phyloP scores from a whole-genome alignment of 2,888 invertebrate genomes.

The Spodoptera picta region DNA sequence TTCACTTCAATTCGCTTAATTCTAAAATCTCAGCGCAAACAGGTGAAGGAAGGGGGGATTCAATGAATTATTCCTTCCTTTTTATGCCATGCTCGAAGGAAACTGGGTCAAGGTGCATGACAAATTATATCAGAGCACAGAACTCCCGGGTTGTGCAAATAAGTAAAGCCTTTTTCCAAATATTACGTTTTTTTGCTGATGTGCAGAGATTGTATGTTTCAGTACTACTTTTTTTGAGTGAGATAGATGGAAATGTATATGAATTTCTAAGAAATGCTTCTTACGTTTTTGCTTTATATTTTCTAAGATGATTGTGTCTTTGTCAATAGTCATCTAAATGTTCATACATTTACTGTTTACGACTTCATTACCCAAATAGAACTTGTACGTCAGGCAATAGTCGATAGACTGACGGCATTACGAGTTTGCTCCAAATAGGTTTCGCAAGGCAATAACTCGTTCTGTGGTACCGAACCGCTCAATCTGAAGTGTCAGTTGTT shows the following conservation, averaged over 20 bases:
- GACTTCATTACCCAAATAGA: slow-evolving; percentile 13
- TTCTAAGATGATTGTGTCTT: neutral
- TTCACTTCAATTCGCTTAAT: slow-evolving; percentile 52
- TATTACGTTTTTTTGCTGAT: slow-evolving; percentile 66
- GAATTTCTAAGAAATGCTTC: slow-evolving; percentile 38
- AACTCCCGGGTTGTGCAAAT: slow-evolving; percentile 70
- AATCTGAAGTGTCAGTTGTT: slow-evolving; percentile 31
- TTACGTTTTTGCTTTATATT: slow-evolving; percentile 6
- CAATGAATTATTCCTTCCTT: slow-evolving; percentile 65
- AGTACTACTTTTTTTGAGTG: slow-evolving; percentile 47
- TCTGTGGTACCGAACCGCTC: slow-evolving; percentile 28
- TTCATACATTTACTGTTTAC: slow-evolving; percentile 1
- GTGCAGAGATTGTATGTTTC: slow-evolving; percentile 56
- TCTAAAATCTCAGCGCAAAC: slow-evolving; percentile 63
- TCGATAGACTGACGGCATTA: slow-evolving; percentile 23
- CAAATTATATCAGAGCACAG: slow-evolving; percentile 73
- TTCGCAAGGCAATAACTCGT: slow-evolving; percentile 32
- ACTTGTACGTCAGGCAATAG: slow-evolving; percentile 9
- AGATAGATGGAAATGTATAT: slow-evolving; percentile 51
- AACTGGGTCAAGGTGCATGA: slow-evolving; percentile 77
- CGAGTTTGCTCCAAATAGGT: slow-evolving; percentile 16
- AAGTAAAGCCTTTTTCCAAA: slow-evolving; percentile 73
- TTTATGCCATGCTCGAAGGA: slow-evolving; percentile 51
- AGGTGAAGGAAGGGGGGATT: slow-evolving; percentile 54
- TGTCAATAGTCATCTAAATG: neutral